Evolutionary conservation across 2,113 vertebrate species (phyloP), one percentile per base, ranked within the genome.

Genomic region (Cottus gobio): DNA sequence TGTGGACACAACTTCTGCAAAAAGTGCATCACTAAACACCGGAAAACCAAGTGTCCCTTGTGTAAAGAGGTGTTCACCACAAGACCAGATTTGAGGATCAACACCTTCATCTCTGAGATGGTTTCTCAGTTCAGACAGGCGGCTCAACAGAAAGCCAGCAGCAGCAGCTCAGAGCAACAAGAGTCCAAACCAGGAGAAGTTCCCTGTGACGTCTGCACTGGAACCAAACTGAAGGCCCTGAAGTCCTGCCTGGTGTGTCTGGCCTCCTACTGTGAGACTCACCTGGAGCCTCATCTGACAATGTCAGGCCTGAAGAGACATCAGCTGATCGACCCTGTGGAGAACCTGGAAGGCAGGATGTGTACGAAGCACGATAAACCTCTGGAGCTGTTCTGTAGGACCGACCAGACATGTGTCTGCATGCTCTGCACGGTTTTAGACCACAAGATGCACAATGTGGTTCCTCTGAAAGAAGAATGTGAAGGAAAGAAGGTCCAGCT

Each of bases 161-260:
- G 26, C 12, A 42, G 7, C 39, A 42, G 39, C 39, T 57, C 54
- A 57, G 24, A 57, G 26, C 54, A 36, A 63, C 56, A 15, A 13
- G 22, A 1, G 7, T 31, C 54, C 20, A 3, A 52, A 34, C 57
- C 48, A 58, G 56, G 26, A 58, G 56, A 58, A 58, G 56, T 58
- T 58, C 56, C 56, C 26, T 58, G 56, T 58, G 56, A 58, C 28
- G 6, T 58, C 56, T 58, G 56, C 28, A 58, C 56, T 30, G 56
- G 56, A 58, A 58, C 56, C 56, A 58, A 58, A 58, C 56, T 58
- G 56, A 58, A 58, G 26, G 56, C 56, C 28, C 56, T 58, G 31
- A 82, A 77, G 52, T 66, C 80, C 80, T 83, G 80, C 34, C 52
- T 72, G 31, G 34, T 8, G 24, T 61, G 74, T 15, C 42, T 26